These are phyloP conservation scores for Sminthurides aquaticus DNA, from an alignment of 2,888 invertebrate species.

Conservation along the genomic window DNA sequence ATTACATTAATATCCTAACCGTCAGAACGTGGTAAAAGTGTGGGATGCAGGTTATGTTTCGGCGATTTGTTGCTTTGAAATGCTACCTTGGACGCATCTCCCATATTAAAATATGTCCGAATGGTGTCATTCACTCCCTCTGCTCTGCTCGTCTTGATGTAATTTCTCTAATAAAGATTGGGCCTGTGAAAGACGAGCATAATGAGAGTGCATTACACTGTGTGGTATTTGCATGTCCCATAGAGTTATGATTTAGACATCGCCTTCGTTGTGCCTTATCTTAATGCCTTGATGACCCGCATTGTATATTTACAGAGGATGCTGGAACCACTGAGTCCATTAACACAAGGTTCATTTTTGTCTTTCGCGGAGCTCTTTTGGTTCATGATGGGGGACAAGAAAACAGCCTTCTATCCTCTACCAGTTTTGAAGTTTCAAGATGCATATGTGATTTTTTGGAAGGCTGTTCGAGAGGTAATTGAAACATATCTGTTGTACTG, in stretches of 20 bases:
- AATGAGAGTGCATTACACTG: no score
- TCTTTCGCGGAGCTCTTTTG: constrained; percentile 91
- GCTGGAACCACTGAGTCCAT: constrained; percentile 83
- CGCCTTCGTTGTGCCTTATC: not conserved
- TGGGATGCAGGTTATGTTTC: not conserved
- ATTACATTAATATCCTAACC: not conserved
- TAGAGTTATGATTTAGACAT: not conserved
- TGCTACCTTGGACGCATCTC: not conserved
- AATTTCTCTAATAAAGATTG: no score
- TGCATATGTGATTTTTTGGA: constrained; percentile 71
- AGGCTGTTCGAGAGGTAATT: constrained; percentile 58
- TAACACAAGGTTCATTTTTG: constrained; percentile 88
- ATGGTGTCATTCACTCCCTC: no score
- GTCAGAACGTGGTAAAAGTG: no score
- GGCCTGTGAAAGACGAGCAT: no score
- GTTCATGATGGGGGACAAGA: constrained; percentile 78
- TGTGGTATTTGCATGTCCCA: no score
- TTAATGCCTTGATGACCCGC: no score
- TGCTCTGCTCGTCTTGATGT: no score
- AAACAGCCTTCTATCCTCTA: constrained; percentile 49
- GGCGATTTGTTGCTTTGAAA: no score
- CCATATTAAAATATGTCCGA: no score
- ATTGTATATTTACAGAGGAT: constrained; percentile 62
- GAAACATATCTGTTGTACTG: no score
- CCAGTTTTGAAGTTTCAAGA: constrained; percentile 75